Base-by-base conservation (phyloP, 2,113 vertebrate species). In the Junco hyemalis region DNA sequence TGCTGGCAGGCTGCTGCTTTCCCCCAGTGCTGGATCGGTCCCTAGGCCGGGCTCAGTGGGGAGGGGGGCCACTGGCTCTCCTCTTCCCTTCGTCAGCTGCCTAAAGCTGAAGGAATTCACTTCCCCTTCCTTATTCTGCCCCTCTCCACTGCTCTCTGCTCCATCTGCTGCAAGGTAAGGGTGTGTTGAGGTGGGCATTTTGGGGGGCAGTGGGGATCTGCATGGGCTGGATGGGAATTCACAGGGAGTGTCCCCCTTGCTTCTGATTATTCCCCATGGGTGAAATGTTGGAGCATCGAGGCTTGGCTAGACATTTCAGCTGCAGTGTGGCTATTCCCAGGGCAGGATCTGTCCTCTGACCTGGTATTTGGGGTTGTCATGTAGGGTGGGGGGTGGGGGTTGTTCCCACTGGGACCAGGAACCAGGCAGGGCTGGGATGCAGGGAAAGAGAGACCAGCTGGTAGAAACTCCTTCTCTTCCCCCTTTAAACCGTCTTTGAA, bases 31-130 rank as follows among this genome's bases (percentile, higher is more conserved):
- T 94, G 92, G 79, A 87, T 92, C 11, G 2, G 1, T 82, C 93
- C 81, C 29, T 65, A 61, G 87, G 73, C 88, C 2, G 9, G 92
- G 61, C 61, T 87, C 0, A 0, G 45, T 35, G 53, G 85, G 78
- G 85, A 61, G 48, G 72, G 84, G 88, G 65, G 40, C 29, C 14
- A 12, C 78, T 92, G 81, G 40, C 71, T 88, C 71, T 92, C 48
- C 23, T 80, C 63, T 92, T 3, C 12, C n/a, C 42, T 95, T 86
- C 42, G 3, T 45, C 76, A 94, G 72, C 92, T 94, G 88, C 86
- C 88, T 95, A 96, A 96, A 96, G 78, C 83, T 18, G 64, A 64
- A 96, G 86, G 86, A 95, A 95, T 96, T 94, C 2, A 3, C 33
- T 73, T 95, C 45, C 81, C 80, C 20, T 77, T 89, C 68, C 78